Evolutionary conservation across 1,140 invertebrate genomes (phyloP).

Genomic region (Chrysomallon squamiferum): DNA sequence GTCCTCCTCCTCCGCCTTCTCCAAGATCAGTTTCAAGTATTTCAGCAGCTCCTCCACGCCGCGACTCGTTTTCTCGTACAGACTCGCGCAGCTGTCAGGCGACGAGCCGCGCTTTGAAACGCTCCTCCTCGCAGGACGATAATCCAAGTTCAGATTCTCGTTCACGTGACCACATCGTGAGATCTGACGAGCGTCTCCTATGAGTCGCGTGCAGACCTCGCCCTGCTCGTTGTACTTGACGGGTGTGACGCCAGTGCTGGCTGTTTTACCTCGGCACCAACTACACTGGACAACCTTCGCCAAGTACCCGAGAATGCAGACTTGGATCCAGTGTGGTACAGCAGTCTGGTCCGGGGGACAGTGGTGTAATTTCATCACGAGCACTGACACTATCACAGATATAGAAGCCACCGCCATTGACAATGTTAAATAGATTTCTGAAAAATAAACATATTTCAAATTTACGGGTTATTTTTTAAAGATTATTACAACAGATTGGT

Average conservation of each 20-base stretch:
- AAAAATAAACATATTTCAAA: constrained; percentile 19
- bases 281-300: constrained; percentile 31
- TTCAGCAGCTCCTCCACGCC: constrained; percentile 35
- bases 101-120: constrained; percentile 11
- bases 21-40: constrained; percentile 36
- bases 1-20: constrained; percentile 37
- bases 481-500: too few species aligned
- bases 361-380: constrained; percentile 60
- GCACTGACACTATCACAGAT: constrained; percentile 67
- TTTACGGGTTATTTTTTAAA: too few species aligned
- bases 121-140: constrained; percentile 16
- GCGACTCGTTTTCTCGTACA: constrained; percentile 17
- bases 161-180: background rate
- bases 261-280: background rate
- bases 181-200: background rate
- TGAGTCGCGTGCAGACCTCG: background rate
- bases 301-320: constrained; percentile 23
- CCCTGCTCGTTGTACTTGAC: constrained; percentile 8
- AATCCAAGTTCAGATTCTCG: constrained; percentile 7
- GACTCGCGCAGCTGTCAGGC: constrained; percentile 4
- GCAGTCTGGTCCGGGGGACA: constrained; percentile 42
- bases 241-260: constrained; percentile 1
- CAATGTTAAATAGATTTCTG: constrained; percentile 62
- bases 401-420: constrained; percentile 67
- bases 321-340: constrained; percentile 45